Percentiles rank a stretch among this genome's conserved stretches.
phyloP scores from a whole-genome alignment of 2,113 vertebrate genomes.

The Menidia beryllina region DNA sequence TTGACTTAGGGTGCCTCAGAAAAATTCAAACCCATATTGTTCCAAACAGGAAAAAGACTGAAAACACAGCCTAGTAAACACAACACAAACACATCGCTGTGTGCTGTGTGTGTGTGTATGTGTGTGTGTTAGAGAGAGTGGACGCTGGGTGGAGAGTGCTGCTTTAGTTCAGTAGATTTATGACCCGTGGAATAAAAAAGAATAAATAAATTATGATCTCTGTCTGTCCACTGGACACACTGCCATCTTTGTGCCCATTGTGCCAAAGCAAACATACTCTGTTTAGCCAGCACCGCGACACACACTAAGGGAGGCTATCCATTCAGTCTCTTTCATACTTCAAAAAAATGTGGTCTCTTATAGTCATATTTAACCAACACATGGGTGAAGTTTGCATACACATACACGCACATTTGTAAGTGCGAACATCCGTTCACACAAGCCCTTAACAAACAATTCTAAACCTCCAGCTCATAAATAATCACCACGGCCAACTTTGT shows the following conservation, averaged over 20 bases:
- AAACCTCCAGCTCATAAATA: constrained; percentile 68
- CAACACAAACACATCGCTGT: constrained; percentile 33
- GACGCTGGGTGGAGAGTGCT: constrained; percentile 15
- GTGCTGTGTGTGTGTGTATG: constrained; percentile 1
- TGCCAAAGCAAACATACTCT: constrained; percentile 51
- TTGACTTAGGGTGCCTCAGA: background rate
- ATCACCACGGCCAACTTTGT: constrained; percentile 34
- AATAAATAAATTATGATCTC: constrained; percentile 35
- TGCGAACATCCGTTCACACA: constrained; percentile 59
- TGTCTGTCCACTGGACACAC: constrained; percentile 45
- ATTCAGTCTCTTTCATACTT: constrained; percentile 46
- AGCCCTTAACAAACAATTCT: constrained; percentile 64
- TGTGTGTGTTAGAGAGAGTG: too few relatives aligned
- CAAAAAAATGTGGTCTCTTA: constrained; percentile 28
- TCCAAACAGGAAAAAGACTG: constrained; percentile 28
- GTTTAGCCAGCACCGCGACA: constrained; percentile 28
- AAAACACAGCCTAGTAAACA: constrained; percentile 23
- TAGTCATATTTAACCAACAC: constrained; percentile 32
- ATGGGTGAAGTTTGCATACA: constrained; percentile 19
- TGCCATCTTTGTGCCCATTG: constrained; percentile 61
- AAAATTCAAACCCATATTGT: constrained; percentile 32
- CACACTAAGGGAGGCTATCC: background rate
- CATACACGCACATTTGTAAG: constrained; percentile 32
- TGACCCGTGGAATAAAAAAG: constrained; percentile 41
- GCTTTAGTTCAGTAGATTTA: constrained; percentile 57